Conservation (phyloP, 2,113 vertebrate genomes). For the Arothron firmamentum region DNA sequence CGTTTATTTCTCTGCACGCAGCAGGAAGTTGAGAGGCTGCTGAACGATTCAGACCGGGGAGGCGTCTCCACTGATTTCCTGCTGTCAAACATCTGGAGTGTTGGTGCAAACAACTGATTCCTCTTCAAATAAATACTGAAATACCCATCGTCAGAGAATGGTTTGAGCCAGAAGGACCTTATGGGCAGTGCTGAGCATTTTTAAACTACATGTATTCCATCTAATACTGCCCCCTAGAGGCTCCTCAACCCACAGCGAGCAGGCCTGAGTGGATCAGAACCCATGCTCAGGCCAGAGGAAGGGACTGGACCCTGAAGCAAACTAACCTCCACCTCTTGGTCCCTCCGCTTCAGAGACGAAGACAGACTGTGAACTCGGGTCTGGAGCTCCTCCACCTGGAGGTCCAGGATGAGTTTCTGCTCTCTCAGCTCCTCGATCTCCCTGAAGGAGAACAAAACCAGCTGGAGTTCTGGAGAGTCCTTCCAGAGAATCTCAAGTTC, state of each 20-base stretch:
- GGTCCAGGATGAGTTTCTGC: conserved; percentile 69
- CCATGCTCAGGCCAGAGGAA: not conserved
- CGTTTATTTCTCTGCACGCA: conserved; percentile 43
- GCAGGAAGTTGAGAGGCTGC: conserved; percentile 15
- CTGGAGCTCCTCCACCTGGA: conserved; percentile 62
- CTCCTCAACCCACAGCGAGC: too few species aligned
- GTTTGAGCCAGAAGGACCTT: too few species aligned
- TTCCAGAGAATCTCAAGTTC: not conserved
- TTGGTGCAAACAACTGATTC: not conserved
- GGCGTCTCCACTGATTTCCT: not conserved
- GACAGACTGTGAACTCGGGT: conserved; percentile 57
- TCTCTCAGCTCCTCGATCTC: conserved; percentile 75
- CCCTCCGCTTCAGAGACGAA: conserved; percentile 33
- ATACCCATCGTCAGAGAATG: too few species aligned
- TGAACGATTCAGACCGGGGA: conserved; percentile 11
- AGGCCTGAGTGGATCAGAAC: too few species aligned
- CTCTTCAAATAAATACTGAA: too few species aligned
- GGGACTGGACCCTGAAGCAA: too few species aligned
- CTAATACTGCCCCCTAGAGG: too few species aligned
- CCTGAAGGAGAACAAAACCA: conserved; percentile 59
- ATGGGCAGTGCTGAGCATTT: not conserved
- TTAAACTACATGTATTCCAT: too few species aligned
- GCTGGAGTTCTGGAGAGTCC: not conserved
- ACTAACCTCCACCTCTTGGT: conserved; percentile 33
- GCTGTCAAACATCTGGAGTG: not conserved